A percentile compares a stretch with the other conserved stretches of the same genome.
phyloP scores from a whole-genome alignment of 2,888 invertebrate genomes.

The Mellilla xanthometata region DNA sequence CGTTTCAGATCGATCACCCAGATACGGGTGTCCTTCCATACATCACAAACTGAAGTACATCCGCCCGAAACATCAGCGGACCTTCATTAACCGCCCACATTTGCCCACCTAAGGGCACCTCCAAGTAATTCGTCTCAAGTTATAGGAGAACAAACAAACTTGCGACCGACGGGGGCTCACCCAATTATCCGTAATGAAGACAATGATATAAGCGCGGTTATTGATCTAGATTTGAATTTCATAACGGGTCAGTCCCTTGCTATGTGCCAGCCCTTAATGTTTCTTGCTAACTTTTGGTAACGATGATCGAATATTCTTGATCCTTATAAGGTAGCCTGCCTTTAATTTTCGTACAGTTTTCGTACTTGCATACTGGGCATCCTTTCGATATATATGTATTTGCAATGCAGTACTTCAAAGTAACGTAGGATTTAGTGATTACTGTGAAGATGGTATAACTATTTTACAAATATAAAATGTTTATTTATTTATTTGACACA shows the following conservation, averaged over 20 bases:
- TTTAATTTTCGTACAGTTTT: too few relatives aligned
- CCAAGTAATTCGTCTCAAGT: constrained; percentile 80
- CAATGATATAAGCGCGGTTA: constrained; percentile 83
- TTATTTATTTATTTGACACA: too few relatives aligned
- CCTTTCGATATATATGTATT: too few relatives aligned
- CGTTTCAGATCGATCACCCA: constrained; percentile 12
- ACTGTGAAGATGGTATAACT: too few relatives aligned
- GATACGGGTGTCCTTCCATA: constrained; percentile 11
- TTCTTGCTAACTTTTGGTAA: constrained; percentile 72
- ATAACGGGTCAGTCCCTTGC: constrained; percentile 81
- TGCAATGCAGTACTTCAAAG: too few relatives aligned
- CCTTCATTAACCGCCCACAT: constrained; percentile 32
- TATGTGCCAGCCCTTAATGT: constrained; percentile 80
- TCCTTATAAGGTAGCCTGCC: constrained; percentile 52
- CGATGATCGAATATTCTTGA: constrained; percentile 43
- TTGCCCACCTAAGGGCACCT: constrained; percentile 36
- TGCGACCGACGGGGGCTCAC: constrained; percentile 77
- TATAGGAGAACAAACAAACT: constrained; percentile 79
- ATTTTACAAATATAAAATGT: too few relatives aligned
- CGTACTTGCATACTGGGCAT: too few relatives aligned
- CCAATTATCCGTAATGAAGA: constrained; percentile 84
- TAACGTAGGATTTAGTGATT: too few relatives aligned
- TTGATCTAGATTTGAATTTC: constrained; percentile 84
- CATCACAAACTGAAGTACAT: too few relatives aligned
- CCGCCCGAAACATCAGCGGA: constrained; percentile 25